Base-by-base conservation (phyloP, 2,113 vertebrate genomes). In the Potamarius usumacintae region DNA sequence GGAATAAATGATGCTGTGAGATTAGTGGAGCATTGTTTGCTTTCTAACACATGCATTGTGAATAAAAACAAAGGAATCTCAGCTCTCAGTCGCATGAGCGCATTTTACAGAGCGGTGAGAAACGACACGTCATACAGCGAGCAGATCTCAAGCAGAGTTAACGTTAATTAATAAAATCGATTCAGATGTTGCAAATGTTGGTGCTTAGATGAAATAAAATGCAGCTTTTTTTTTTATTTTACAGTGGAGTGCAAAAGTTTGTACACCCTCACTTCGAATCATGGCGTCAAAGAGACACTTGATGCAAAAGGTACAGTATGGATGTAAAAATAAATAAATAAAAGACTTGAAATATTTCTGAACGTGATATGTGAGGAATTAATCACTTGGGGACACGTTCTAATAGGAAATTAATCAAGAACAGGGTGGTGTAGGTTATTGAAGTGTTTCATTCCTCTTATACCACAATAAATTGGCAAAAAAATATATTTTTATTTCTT, bases 21-120 rank as follows among this genome's bases (percentile, higher is more conserved):
- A 92, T 93, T 92, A 90, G 87, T 86, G 87, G 57, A 85, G 87
- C 89, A 86, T 91, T 93, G 91, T 93, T 93, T 92, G 76, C 67
- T 60, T 52, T 93, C 88, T 90, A 91, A 91, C 91, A 88, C 88
- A 48, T 53, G 88, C 88, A 88, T 90, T 94, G 90, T 94, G 87
- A 84, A 76, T 83, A 87, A 91, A 42, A 92, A 93, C 91, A 92
- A 91, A 92, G 86, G 86, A 83, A 77, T 85, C 57, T 76, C 88
- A 88, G 90, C 83, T 7, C 57, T 76, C 88, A 30, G 62, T 89
- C 84, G 58, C 60, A 71, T 69, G 71, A 82, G 76, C 87, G 88
- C 86, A 86, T 89, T 82, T 86, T 80, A 80, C 76, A 88, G 62
- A 84, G 53, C 71, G 1, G 34, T 52, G 1, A 62, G 57, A 34